Evolutionary conservation across 30 jellyfish, hydroid and myxozoan genomes (phyloP).

Genomic region (Nemopilema nomurai): DNA sequence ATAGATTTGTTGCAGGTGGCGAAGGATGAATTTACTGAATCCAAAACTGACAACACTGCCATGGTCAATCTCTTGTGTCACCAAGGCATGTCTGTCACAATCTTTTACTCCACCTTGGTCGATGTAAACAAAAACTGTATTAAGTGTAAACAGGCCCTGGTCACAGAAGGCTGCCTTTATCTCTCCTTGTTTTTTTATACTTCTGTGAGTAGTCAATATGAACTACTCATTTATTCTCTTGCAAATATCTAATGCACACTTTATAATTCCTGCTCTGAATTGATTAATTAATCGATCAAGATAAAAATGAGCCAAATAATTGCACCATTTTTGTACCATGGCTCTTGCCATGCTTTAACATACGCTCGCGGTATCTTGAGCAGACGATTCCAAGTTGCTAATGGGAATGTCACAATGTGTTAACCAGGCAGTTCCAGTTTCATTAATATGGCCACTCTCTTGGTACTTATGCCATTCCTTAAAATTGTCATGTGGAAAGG

Average conservation of each 20-base stretch:
- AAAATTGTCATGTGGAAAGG: no score
- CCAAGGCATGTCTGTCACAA: conserved; percentile 21
- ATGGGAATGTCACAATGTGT: no score
- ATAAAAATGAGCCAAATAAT: no score
- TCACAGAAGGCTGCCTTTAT: conserved; percentile 35
- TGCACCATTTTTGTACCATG: no score
- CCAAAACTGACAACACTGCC: conserved; percentile 32
- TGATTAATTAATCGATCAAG: no score
- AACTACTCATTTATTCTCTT: conserved; percentile 6
- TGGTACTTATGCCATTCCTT: no score
- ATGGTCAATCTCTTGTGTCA: conserved; percentile 37
- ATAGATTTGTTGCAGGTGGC: not conserved
- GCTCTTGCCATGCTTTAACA: no score
- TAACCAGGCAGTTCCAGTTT: no score
- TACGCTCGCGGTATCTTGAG: no score
- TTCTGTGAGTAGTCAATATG: conserved; percentile 29
- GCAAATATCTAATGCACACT: conserved; percentile 13
- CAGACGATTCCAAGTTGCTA: no score
- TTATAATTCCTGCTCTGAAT: conserved; percentile 6
- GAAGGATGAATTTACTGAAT: conserved; percentile 10
- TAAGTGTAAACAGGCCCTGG: conserved; percentile 29
- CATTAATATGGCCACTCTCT: no score
- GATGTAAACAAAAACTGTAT: conserved; percentile 22
- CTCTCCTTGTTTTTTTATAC: conserved; percentile 27
- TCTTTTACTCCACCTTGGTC: conserved; percentile 22